Percentiles rank a stretch among this genome's conserved stretches.
phyloP scores from a whole-genome alignment of 2,797 vertebrate species.

The Melanotaenia nigrans region DNA sequence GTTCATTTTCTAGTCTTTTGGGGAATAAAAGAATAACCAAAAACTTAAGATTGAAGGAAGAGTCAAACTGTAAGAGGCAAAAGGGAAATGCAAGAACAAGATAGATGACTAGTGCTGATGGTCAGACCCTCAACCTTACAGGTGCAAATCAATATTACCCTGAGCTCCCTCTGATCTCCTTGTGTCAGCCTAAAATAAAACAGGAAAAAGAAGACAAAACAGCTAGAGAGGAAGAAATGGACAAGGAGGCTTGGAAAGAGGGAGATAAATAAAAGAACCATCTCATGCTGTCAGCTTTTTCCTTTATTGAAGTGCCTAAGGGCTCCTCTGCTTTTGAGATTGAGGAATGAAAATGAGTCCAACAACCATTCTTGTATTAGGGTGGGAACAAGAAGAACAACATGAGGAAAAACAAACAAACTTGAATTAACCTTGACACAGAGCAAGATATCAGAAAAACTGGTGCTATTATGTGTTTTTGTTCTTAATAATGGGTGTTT shows the following conservation, averaged over 20 bases:
- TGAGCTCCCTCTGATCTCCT: constrained; percentile 60
- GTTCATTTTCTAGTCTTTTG: constrained; percentile 63
- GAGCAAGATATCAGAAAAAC: neutral
- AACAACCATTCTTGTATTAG: constrained; percentile 46
- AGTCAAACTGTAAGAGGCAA: constrained; percentile 32
- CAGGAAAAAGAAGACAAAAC: constrained; percentile 36
- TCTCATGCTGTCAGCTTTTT: constrained; percentile 54
- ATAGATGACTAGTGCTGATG: constrained; percentile 57
- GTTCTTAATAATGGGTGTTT: neutral
- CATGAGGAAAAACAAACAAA: constrained; percentile 18
- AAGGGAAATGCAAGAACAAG: constrained; percentile 54
- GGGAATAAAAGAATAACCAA: constrained; percentile 12
- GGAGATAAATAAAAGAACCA: constrained; percentile 57
- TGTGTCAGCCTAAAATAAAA: constrained; percentile 32
- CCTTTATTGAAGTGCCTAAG: constrained; percentile 45
- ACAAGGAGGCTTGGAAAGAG: constrained; percentile 29
- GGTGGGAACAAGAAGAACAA: constrained; percentile 17
- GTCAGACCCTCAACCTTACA: constrained; percentile 58
- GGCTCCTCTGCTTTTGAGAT: constrained; percentile 41
- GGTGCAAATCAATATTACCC: constrained; percentile 67
- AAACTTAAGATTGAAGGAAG: constrained; percentile 26
- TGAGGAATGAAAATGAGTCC: constrained; percentile 49
- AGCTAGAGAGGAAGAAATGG: constrained; percentile 25
- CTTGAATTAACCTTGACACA: neutral
- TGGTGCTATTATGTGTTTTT: constrained; percentile 24